Conservation (phyloP, 2,797 vertebrate species). For the Arctocebus calabarensis region DNA sequence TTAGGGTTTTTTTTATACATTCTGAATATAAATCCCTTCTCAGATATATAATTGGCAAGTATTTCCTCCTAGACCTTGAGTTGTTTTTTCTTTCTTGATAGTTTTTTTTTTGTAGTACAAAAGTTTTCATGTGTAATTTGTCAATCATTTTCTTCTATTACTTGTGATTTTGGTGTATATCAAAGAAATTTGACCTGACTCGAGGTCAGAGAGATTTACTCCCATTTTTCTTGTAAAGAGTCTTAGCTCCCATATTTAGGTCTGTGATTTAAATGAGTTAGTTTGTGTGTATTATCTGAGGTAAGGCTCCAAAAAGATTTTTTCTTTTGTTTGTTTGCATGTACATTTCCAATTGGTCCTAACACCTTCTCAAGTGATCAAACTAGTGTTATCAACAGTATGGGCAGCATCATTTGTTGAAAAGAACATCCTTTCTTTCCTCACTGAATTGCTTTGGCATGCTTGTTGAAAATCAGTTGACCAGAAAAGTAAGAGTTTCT, state of each 20-base stretch:
- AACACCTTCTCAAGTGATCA: too few relatives aligned
- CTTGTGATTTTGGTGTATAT: not conserved
- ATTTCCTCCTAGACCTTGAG: not conserved
- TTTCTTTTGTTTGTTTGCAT: not conserved
- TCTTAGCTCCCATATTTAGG: not conserved
- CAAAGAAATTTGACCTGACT: not conserved
- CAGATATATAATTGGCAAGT: not conserved
- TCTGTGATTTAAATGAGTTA: not conserved
- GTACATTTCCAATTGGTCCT: not conserved
- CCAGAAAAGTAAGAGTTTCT: not conserved
- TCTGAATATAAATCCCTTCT: not conserved
- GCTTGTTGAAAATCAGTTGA: not conserved
- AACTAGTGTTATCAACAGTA: too few relatives aligned
- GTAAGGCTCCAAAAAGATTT: not conserved
- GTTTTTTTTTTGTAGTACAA: not conserved
- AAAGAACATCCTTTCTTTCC: not conserved
- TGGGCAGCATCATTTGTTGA: constrained; percentile 2
- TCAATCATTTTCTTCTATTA: not conserved
- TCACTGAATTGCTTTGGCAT: not conserved
- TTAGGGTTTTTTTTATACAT: not conserved
- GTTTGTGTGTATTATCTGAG: not conserved
- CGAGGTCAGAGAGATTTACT: not conserved
- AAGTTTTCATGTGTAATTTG: not conserved
- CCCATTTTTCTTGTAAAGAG: not conserved
- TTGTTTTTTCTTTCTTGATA: constrained; percentile 29